Conservation (phyloP, 2,113 vertebrate genomes). For the Pholis gunnellus region DNA sequence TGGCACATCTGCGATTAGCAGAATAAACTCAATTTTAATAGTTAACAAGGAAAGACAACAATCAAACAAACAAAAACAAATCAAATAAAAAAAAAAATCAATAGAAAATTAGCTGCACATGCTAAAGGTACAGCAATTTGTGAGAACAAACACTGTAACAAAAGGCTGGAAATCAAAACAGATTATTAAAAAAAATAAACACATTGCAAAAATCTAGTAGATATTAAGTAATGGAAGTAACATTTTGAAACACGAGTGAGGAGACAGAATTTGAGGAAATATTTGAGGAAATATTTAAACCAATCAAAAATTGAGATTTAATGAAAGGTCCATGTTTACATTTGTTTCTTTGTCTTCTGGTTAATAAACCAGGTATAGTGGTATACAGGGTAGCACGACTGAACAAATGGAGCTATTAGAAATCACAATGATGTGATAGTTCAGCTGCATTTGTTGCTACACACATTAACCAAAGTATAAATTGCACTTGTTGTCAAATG, state of each 20-base stretch:
- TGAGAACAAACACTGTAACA: constrained; percentile 65
- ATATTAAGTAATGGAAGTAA: constrained; percentile 59
- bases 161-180: constrained; percentile 57
- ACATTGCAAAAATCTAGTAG: constrained; percentile 32
- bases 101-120: constrained; percentile 76
- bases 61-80: constrained; percentile 57
- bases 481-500: constrained; percentile 84
- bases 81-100: constrained; percentile 28
- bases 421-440: constrained; percentile 55
- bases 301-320: constrained; percentile 42
- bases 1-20: constrained; percentile 57
- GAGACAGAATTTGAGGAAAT: constrained; percentile 41
- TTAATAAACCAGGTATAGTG: constrained; percentile 75
- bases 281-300: constrained; percentile 40
- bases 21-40: constrained; percentile 19
- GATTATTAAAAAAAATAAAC: constrained; percentile 20
- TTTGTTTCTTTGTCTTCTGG: constrained; percentile 36
- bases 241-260: constrained; percentile 39
- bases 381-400: constrained; percentile 63
- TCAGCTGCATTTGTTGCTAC: constrained; percentile 74
- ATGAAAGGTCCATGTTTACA: constrained; percentile 51
- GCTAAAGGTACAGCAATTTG: constrained; percentile 75
- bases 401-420: constrained; percentile 62
- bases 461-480: constrained; percentile 78
- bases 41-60: constrained; percentile 53